Base-by-base conservation (phyloP, 2,113 vertebrate genomes). In the Machaerirhynchus nigripectus region DNA sequence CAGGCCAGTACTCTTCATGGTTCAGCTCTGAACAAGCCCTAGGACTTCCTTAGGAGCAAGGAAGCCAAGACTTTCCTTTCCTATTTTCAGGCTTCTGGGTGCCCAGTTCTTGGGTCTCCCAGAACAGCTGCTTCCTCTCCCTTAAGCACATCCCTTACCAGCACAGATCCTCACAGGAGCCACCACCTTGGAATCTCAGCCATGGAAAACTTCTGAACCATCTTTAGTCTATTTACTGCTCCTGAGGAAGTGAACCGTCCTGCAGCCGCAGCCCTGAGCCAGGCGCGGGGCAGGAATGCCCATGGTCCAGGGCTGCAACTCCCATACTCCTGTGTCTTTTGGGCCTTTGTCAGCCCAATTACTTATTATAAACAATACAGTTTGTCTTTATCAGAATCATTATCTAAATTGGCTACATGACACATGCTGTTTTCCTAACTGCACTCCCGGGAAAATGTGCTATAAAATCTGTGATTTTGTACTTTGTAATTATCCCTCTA, bases 371-470 rank as follows among this genome's bases (percentile, higher is more conserved):
- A 98, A 98, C 99, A 99, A 98, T 99, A 99, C 98, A 98, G 98
- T 99, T 99, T 98, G 99, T 99, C 99, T 99, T 99, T 98, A 98
- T 98, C 98, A 98, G 98, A 98, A 99, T 99, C 99, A 99, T 99
- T 99, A 99, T 98, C 99, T 99, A 99, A 99, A 99, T 99, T 99
- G 99, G 98, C 97, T 97, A 99, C 98, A 98, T 99, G 99, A 99
- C 99, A 99, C 99, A 98, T 98, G 98, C 98, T 97, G 98, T 98
- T 97, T 96, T 97, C 97, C 98, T 99, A 99, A 99, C 98, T 98
- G 98, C 96, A 97, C 99, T 99, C 99, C 94, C 94, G 99, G 99
- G 99, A 98, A 96, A 96, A 95, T 79, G 95, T 94, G 97, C 97
- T 97, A 96, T 98, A 98, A 98, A 98, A 96, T 97, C 97, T 76